These are phyloP conservation scores for Branchinecta lindahli DNA, from an alignment of 1,140 invertebrate genomes.

Conservation along the genomic window DNA sequence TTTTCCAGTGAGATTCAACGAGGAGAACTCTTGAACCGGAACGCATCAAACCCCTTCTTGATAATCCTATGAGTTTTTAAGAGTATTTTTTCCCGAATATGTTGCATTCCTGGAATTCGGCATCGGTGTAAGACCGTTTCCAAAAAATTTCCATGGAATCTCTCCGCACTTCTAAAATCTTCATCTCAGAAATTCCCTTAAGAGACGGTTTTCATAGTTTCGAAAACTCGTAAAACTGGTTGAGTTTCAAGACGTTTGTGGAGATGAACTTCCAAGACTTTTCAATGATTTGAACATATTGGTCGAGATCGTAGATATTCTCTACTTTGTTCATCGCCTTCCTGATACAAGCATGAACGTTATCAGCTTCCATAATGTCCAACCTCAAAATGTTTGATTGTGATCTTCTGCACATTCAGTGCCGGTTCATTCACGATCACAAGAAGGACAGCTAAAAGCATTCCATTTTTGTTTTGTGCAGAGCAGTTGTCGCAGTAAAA, in stretches of 20 bases:
- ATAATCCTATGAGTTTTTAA: too few species aligned
- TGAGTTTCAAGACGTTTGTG: conserved; percentile 5
- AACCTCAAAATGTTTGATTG: conserved; percentile 4
- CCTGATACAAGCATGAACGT: conserved; percentile 5
- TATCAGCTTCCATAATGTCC: conserved; percentile 1
- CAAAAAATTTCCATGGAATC: too few species aligned
- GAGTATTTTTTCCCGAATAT: too few species aligned
- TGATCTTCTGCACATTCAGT: conserved; percentile 5
- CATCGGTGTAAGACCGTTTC: too few species aligned
- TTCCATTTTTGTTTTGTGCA: conserved; percentile 15
- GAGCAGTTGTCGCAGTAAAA: too few species aligned
- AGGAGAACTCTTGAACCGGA: too few species aligned
- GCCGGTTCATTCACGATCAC: conserved; percentile 1
- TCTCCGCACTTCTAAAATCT: too few species aligned
- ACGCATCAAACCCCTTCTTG: too few species aligned
- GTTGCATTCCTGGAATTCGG: too few species aligned
- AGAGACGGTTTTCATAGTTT: too few species aligned
- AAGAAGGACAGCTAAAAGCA: neutral
- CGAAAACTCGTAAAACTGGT: conserved; percentile 2
- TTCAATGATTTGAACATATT: neutral
- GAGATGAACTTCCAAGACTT: conserved; percentile 8
- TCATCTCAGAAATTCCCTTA: too few species aligned
- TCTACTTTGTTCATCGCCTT: neutral
- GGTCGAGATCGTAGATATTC: conserved; percentile 8
- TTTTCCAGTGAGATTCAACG: too few species aligned